phyloP scores from a whole-genome alignment of 2,113 vertebrate genomes.

The Kryptolebias marmoratus region DNA sequence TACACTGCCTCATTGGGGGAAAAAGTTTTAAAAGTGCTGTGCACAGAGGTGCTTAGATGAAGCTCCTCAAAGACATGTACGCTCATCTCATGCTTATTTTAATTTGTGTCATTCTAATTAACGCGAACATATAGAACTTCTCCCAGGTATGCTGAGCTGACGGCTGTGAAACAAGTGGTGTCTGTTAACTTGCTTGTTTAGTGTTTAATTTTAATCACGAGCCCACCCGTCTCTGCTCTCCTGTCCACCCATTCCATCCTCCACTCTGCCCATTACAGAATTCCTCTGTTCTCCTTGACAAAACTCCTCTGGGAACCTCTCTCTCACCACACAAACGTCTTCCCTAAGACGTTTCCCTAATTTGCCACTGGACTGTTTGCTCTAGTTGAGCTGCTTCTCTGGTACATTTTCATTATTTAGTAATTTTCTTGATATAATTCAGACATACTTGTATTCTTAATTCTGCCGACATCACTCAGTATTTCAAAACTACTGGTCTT shows the following conservation, averaged over 20 bases:
- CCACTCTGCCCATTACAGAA: conserved; percentile 32
- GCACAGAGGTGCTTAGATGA: conserved; percentile 17
- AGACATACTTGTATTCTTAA: conserved; percentile 31
- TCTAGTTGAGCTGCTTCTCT: conserved; percentile 9
- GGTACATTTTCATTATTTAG: conserved; percentile 21
- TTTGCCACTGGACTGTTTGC: conserved; percentile 33
- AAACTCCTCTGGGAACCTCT: conserved; percentile 45
- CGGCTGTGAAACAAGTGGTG: conserved; percentile 7
- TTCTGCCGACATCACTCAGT: neutral
- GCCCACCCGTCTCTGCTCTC: conserved; percentile 32
- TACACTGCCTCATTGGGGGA: conserved; percentile 18
- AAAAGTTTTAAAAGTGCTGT: conserved; percentile 9
- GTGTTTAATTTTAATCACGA: conserved; percentile 54
- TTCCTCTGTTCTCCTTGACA: conserved; percentile 29
- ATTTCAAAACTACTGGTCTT: neutral
- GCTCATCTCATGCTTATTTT: conserved; percentile 59
- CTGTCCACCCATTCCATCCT: conserved; percentile 14
- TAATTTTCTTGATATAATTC: conserved; percentile 43
- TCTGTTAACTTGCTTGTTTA: conserved; percentile 56
- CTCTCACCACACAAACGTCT: conserved; percentile 9
- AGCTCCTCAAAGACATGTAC: conserved; percentile 25
- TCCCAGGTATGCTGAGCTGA: conserved; percentile 27
- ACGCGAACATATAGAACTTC: conserved; percentile 24
- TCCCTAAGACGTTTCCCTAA: conserved; percentile 30
- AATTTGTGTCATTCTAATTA: conserved; percentile 68